A percentile compares a stretch with the other conserved stretches of the same genome.
Evolutionary conservation across 2,113 vertebrate species (phyloP).

Genomic region (Lophura nycthemera): DNA sequence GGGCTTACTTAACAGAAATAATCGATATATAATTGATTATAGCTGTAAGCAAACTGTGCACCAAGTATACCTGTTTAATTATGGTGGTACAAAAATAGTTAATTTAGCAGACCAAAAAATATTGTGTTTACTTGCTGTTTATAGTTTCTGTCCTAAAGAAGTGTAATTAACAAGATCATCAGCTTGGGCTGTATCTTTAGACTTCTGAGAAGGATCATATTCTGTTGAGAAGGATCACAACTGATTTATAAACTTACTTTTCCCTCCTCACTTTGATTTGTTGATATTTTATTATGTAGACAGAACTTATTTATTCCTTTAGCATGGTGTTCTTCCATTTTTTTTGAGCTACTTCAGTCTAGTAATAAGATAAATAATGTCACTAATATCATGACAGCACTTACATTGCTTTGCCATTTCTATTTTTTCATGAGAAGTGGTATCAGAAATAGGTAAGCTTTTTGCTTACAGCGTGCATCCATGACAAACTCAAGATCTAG

Average conservation of each 20-base stretch:
- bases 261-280: neutral
- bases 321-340: neutral
- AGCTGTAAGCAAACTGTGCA: neutral
- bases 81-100: neutral
- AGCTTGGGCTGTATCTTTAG: neutral
- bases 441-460: neutral
- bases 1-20: neutral
- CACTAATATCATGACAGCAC: neutral
- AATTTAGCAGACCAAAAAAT: neutral
- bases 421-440: neutral
- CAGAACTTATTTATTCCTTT: slow-evolving; percentile 8
- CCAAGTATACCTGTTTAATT: neutral
- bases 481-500: neutral
- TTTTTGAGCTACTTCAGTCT: neutral
- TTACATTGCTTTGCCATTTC: neutral
- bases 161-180: neutral
- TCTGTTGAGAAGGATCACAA: neutral
- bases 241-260: neutral
- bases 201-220: neutral
- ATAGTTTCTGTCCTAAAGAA: neutral
- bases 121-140: neutral
- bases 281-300: neutral
- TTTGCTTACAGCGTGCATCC: neutral
- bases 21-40: neutral
- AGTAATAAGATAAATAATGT: neutral